phyloP scores from a whole-genome alignment of 2,113 vertebrate genomes.

The Stegastes partitus region DNA sequence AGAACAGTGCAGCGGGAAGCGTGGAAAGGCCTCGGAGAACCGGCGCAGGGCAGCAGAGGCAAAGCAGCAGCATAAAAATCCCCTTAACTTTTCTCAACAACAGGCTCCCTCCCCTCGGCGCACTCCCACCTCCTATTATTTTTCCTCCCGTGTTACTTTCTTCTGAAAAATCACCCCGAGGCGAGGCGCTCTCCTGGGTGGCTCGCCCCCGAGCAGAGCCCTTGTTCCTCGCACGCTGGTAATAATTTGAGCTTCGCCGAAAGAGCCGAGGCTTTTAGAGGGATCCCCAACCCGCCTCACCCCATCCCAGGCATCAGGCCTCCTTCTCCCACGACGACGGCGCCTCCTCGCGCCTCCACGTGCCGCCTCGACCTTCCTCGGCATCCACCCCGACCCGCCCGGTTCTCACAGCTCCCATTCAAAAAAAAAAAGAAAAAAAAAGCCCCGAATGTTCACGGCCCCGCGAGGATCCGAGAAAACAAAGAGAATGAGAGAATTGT shows the following conservation, averaged over 20 bases:
- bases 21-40: conserved; percentile 56
- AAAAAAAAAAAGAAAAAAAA: not conserved
- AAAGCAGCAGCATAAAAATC: conserved; percentile 67
- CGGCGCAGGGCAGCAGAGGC: conserved; percentile 31
- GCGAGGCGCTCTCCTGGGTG: conserved; percentile 86
- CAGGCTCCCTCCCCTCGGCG: conserved; percentile 52
- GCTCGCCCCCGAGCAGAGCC: conserved; percentile 79
- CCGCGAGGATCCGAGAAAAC: conserved; percentile 13
- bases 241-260: conserved; percentile 80
- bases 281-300: conserved; percentile 56
- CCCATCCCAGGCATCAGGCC: conserved; percentile 24
- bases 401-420: conserved; percentile 24
- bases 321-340: conserved; percentile 39
- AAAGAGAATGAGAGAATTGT: conserved; percentile 64
- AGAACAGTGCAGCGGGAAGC: conserved; percentile 25
- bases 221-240: conserved; percentile 83
- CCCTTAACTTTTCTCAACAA: conserved; percentile 73
- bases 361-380: conserved; percentile 6
- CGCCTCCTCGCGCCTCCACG: conserved; percentile 57
- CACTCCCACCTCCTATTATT: conserved; percentile 80
- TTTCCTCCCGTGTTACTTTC: conserved; percentile 76
- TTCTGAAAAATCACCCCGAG: conserved; percentile 83
- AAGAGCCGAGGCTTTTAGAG: conserved; percentile 82
- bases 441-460: not conserved
- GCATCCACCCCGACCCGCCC: conserved; percentile 22